A percentile compares a stretch with the other conserved stretches of the same genome.
These are phyloP conservation scores for Stomatorhinus walkeri DNA, from an alignment of 2,797 vertebrate species.

Conservation along the genomic window DNA sequence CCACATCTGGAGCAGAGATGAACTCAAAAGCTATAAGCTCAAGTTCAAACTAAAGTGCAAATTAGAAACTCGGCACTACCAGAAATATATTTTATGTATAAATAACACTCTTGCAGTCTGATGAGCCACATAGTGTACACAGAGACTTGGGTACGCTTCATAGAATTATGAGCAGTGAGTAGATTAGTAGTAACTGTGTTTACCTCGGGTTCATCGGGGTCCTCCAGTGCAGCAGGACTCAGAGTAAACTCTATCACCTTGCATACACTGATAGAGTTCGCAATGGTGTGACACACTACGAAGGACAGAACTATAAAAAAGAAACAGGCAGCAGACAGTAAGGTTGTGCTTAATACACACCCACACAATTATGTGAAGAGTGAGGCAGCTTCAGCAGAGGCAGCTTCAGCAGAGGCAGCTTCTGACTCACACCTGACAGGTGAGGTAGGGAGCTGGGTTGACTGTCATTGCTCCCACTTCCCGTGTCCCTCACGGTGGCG, in stretches of 20 bases:
- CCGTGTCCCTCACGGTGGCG: background rate
- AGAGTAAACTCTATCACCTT: constrained; percentile 38
- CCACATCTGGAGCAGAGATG: constrained; percentile 37
- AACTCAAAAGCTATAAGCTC: background rate
- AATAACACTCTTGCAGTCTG: background rate
- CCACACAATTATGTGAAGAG: background rate
- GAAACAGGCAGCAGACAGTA: background rate
- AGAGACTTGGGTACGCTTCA: background rate
- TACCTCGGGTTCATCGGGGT: constrained; percentile 14
- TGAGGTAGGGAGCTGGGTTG: background rate
- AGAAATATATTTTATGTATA: background rate
- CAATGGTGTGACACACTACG: constrained; percentile 40
- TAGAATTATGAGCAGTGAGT: background rate
- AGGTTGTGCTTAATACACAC: background rate
- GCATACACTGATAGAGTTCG: constrained; percentile 7
- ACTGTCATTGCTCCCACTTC: background rate
- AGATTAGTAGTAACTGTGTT: background rate
- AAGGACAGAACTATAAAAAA: constrained; percentile 32
- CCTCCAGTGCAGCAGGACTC: background rate
- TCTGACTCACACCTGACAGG: constrained; percentile 25
- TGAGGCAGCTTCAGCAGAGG: background rate
- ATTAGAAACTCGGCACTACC: background rate
- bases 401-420: background rate
- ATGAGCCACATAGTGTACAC: background rate
- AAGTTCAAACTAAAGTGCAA: background rate